A percentile compares a stretch with the other conserved stretches of the same genome.
Conservation (phyloP, 2,888 invertebrate genomes). For the Ennomos erosarius region DNA sequence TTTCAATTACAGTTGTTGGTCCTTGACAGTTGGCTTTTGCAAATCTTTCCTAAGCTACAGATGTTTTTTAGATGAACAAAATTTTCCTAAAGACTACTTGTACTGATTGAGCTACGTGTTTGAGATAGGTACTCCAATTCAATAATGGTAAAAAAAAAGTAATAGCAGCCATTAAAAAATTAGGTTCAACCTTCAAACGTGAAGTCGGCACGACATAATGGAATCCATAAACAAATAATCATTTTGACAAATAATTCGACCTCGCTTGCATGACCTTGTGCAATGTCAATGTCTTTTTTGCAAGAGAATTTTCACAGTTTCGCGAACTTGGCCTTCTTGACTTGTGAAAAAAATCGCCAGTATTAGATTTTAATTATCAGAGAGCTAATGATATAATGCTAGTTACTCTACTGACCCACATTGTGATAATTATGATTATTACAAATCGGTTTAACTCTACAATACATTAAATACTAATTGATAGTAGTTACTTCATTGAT, state of each 20-base stretch:
- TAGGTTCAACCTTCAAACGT: not conserved
- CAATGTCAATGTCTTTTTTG: constrained; percentile 22
- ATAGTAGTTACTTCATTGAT: not conserved
- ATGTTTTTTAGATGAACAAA: no score
- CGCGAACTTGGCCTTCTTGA: constrained; percentile 12
- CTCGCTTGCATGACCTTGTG: constrained; percentile 10
- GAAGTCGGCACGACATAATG: not conserved
- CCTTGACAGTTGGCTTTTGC: no score
- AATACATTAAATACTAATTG: no score
- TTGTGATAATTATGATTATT: constrained; percentile 1
- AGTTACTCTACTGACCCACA: constrained; percentile 20
- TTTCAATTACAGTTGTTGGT: no score
- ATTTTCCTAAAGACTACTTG: no score
- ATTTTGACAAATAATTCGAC: constrained; percentile 16
- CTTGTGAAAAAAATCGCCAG: constrained; percentile 1
- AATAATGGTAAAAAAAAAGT: no score
- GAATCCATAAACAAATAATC: constrained; percentile 8
- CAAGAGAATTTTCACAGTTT: constrained; percentile 13
- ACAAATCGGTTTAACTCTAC: no score
- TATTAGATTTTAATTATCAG: constrained; percentile 6
- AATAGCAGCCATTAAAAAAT: no score
- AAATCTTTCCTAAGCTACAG: no score
- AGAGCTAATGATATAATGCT: constrained; percentile 12
- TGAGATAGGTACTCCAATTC: no score
- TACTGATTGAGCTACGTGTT: no score